A percentile compares a stretch with the other conserved stretches of the same genome.
phyloP scores from a whole-genome alignment of 2,113 vertebrate species.

The Mugil cephalus region DNA sequence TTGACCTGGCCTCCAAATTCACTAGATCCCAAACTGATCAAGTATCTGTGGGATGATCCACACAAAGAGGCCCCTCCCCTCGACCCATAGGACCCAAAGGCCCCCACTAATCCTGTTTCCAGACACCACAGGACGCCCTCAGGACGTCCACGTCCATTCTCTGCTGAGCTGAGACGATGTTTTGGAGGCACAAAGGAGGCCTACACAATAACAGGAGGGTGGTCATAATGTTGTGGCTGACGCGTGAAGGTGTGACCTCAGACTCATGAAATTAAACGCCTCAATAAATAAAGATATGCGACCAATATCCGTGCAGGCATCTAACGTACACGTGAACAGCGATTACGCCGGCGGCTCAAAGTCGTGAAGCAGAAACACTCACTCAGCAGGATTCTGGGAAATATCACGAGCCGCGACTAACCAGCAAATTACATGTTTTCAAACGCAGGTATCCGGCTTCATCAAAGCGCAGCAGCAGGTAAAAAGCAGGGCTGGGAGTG shows the following conservation, averaged over 20 bases:
- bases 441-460: constrained; percentile 22
- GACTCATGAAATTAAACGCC: constrained; percentile 5
- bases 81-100: no score
- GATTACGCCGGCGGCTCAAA: constrained; percentile 32
- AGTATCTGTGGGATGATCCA: no score
- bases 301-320: neutral
- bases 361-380: constrained; percentile 6
- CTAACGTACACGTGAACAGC: constrained; percentile 15
- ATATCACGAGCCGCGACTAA: constrained; percentile 35
- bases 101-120: no score
- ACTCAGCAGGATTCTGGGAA: constrained; percentile 30
- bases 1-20: no score
- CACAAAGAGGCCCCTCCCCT: no score
- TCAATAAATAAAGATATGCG: neutral
- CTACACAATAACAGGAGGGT: no score
- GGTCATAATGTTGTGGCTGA: neutral
- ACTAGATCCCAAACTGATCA: no score
- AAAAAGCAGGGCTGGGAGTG: constrained; percentile 19
- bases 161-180: no score
- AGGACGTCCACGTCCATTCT: no score
- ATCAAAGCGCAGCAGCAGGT: constrained; percentile 15
- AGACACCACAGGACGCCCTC: no score
- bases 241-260: neutral
- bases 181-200: no score
- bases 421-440: constrained; percentile 42